Conservation (phyloP, 2,888 invertebrate species). For the Sipha maydis region DNA sequence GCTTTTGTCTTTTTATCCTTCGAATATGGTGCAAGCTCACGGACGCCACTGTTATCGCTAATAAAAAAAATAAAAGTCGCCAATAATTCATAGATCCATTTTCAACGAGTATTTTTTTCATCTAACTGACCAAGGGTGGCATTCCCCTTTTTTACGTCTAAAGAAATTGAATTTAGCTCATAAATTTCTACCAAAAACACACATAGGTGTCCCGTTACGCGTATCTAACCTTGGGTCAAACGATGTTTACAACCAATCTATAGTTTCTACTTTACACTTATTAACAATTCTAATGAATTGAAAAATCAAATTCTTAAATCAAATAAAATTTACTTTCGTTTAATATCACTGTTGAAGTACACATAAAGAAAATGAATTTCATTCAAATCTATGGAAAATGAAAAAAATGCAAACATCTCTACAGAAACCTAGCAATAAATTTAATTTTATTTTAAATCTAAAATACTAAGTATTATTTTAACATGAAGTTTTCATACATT, state of each 20-base stretch:
- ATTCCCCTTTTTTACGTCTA: conserved; percentile 50
- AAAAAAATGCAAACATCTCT: not conserved
- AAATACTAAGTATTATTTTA: not conserved
- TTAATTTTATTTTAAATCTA: not conserved
- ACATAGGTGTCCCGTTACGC: not conserved
- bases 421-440: no score
- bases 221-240: conserved; percentile 2
- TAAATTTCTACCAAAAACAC: conserved; percentile 55
- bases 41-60: conserved; percentile 58
- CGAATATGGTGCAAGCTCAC: conserved; percentile 58
- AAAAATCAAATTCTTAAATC: conserved; percentile 5
- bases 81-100: conserved; percentile 61
- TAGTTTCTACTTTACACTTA: conserved; percentile 14
- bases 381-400: not conserved
- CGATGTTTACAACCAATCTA: conserved; percentile 42
- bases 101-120: conserved; percentile 51
- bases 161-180: conserved; percentile 58
- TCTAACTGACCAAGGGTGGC: conserved; percentile 45
- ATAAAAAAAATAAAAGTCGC: conserved; percentile 59
- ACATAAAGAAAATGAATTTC: not conserved
- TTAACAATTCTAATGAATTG: not conserved
- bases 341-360: not conserved
- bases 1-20: conserved; percentile 60
- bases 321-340: not conserved
- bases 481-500: not conserved